Percentiles rank a stretch among this genome's conserved stretches.
phyloP scores from a whole-genome alignment of 2,797 vertebrate species.

The Bufotes viridis region DNA sequence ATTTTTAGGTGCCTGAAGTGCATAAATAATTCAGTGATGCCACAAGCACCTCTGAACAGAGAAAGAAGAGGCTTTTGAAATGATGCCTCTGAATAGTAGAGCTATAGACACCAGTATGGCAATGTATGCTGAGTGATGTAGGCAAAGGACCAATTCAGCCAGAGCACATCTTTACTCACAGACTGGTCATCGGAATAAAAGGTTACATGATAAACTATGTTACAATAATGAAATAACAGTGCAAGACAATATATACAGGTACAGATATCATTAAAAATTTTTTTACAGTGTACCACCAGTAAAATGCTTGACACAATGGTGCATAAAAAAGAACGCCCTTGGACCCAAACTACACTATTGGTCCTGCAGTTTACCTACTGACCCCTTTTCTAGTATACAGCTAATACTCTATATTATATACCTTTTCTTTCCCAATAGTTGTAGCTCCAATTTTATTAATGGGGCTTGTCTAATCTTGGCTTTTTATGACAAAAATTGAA shows the following conservation, averaged over 20 bases:
- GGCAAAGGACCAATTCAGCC: conserved; percentile 38
- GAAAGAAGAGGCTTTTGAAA: conserved; percentile 39
- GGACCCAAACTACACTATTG: no score
- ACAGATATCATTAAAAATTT: no score
- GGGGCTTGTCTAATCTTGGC: no score
- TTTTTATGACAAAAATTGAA: no score
- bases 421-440: no score
- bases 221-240: neutral
- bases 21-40: conserved; percentile 57
- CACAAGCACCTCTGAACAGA: conserved; percentile 24
- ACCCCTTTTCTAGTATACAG: no score
- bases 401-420: no score
- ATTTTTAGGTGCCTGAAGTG: conserved; percentile 36
- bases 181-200: neutral
- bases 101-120: conserved; percentile 46
- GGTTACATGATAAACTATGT: neutral
- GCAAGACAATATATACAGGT: neutral
- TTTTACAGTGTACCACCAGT: no score
- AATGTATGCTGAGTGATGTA: conserved; percentile 28
- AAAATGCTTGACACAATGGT: no score
- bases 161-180: conserved; percentile 15
- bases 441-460: no score
- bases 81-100: conserved; percentile 47
- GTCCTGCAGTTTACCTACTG: no score
- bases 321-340: no score